Base-by-base conservation (phyloP, 2,113 vertebrate genomes). In the Perognathus longimembris region DNA sequence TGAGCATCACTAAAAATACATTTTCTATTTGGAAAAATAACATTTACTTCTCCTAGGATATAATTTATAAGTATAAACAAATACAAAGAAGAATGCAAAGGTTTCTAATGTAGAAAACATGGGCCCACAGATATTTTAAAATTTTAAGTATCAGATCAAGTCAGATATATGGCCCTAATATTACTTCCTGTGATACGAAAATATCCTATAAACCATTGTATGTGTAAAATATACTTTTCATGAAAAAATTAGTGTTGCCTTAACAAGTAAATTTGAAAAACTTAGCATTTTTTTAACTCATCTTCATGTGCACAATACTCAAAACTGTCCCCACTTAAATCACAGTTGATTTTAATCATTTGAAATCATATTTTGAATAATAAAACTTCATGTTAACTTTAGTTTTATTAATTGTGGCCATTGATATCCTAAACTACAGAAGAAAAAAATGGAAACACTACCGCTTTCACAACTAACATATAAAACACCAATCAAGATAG, bases 1-100 rank as follows among this genome's bases (percentile, higher is more conserved):
- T 76, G 90, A 90, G 79, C 54, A 69, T 83, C 63, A 64, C 84
- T 77, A 91, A 95, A 94, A 94, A 87, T 94, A 80, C 26, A 91
- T 84, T 94, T 89, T 20, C 38, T 38, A 75, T 42, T 85, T 50
- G 63, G n/a, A 38, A 89, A 94, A 91, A 80, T 5, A 89, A 89
- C 28, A 50, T 94, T 81, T 93, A 63, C 57, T 57, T 91, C n/a
- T 84, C 38, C 84, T 77, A 76, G 22, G 30, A 87, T 92, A 8
- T 6, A 80, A 34, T 57, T 92, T 40, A 66, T 36, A 85, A 78
- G 66, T 71, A 66, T 75, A 67, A 89, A 24, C 14, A 40, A 11
- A 83, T 50, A 42, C 34, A 80, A 89, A 75, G 20, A 85, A 80
- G 64, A 75, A n/a, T 20, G 59, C 22, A 54, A 34, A 92, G 1